Base-by-base conservation (phyloP, 2,888 invertebrate species). In the Cosmia trapezina region DNA sequence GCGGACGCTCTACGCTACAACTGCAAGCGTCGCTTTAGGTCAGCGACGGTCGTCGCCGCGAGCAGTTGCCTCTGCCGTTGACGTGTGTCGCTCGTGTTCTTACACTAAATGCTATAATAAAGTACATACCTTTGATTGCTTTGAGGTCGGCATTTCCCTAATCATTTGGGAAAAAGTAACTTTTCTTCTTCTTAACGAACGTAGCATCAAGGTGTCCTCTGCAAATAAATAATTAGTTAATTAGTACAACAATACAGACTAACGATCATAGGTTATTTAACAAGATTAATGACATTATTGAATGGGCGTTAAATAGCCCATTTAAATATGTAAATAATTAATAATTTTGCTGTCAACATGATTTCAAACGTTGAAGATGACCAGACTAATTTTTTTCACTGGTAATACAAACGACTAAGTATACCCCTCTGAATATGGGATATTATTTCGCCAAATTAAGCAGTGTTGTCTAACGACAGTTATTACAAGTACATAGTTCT, bases 171-270 rank as follows among this genome's bases (percentile, higher is more conserved):
- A 95, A 95, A 89, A 95, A 96, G 81, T 91, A 96, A 81, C 89
- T 92, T 83, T 92, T 95, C 90, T 94, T 94, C 91, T 95, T 95
- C 87, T 95, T 96, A 45, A 95, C 88, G 84, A 89, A 96, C 0
- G 96, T 96, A n/a, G 90, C 88, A 81, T 96, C 93, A 95, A 92
- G 93, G 87, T 90, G 93, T 87, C 88, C 90, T 93, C 96, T 96
- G 94, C 0, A 90, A 78, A 43, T 17, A 19, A 70, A 60, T 9
- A 41, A 49, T n/a, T 11, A 5, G 4, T 37, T 22, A 45, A 70
- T 70, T 33, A 70, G 12, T 14, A 56, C 19, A 59, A 62, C 17
- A 54, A 54, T 14, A 60, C 28, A 37, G n/a, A 8, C 28, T 56
- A 17, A 37, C 2, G 9, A 69, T 33, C 17, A 51, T 8, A 12